Percentiles rank a stretch among this genome's conserved stretches.
Conservation (phyloP, 2,113 vertebrate genomes). For the Psilopsiagon aymara region DNA sequence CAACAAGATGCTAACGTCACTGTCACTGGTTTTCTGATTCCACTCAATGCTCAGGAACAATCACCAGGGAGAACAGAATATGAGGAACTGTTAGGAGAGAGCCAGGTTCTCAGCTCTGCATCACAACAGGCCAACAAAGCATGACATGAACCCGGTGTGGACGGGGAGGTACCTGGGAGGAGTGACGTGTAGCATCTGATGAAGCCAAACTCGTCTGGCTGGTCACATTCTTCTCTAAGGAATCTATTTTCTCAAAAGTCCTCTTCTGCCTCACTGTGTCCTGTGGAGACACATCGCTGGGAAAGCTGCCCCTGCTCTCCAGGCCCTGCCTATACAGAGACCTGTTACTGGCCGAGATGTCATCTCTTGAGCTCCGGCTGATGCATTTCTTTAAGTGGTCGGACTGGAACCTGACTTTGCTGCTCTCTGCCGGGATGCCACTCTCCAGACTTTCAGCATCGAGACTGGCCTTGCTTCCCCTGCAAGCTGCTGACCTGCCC, state of each 20-base stretch:
- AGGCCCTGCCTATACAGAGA: constrained; percentile 74
- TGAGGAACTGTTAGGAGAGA: background rate
- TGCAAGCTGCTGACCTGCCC: constrained; percentile 82
- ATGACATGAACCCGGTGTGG: accelerated
- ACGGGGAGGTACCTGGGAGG: constrained; percentile 79
- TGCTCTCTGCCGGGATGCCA: constrained; percentile 49
- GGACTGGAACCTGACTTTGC: constrained; percentile 80
- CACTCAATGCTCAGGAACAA: background rate
- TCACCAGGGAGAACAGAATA: background rate
- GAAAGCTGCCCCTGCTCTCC: constrained; percentile 44
- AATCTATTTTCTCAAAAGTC: constrained; percentile 90
- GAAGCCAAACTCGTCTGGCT: constrained; percentile 81
- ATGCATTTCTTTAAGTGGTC: constrained; percentile 78
- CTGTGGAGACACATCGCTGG: constrained; percentile 36
- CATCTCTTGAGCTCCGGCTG: constrained; percentile 76
- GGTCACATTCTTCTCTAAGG: constrained; percentile 84
- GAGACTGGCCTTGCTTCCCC: constrained; percentile 81
- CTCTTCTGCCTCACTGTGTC: constrained; percentile 87
- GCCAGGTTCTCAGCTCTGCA: background rate
- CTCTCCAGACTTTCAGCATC: constrained; percentile 78
- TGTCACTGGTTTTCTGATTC: background rate
- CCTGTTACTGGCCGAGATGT: constrained; percentile 70
- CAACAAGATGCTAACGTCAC: background rate
- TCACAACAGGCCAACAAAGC: background rate
- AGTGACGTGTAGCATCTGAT: constrained; percentile 69